A percentile compares a stretch with the other conserved stretches of the same genome.
These are phyloP conservation scores for Hirundichthys speculiger DNA, from an alignment of 2,113 vertebrate genomes.

Conservation along the genomic window DNA sequence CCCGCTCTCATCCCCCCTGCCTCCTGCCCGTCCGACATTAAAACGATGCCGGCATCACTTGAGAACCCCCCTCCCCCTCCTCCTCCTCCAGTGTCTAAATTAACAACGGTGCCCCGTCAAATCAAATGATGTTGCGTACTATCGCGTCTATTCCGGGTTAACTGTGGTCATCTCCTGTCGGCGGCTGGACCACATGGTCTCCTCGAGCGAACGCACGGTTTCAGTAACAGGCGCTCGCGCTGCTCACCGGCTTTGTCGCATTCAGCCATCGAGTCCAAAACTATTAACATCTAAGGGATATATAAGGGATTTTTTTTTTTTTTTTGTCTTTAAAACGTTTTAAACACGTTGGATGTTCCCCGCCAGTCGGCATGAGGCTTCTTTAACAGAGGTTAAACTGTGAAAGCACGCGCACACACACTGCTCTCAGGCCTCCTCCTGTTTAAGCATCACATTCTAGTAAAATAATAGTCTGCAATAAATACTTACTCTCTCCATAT, in stretches of 20 bases:
- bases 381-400: conserved; percentile 4
- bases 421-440: not conserved
- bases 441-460: not conserved
- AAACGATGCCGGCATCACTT: not conserved
- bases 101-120: not conserved
- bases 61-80: fast-evolving
- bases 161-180: conserved; percentile 13
- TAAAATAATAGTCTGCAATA: not conserved
- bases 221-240: not conserved
- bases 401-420: not conserved
- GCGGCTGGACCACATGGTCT: conserved; percentile 57
- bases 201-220: conserved; percentile 9
- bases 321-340: not conserved
- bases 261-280: not conserved
- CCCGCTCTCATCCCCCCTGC: conserved; percentile 41
- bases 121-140: not conserved
- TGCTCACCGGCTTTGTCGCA: not conserved
- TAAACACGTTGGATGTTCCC: not conserved
- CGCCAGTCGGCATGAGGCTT: not conserved
- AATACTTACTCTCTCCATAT: conserved; percentile 90
- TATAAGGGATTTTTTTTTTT: not conserved
- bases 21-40: not conserved
- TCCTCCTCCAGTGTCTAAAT: not conserved
- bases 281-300: not conserved
- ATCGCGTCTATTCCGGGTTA: not conserved